These are phyloP conservation scores for Luehdorfia chinensis DNA, from an alignment of 1,140 invertebrate genomes.

Conservation along the genomic window DNA sequence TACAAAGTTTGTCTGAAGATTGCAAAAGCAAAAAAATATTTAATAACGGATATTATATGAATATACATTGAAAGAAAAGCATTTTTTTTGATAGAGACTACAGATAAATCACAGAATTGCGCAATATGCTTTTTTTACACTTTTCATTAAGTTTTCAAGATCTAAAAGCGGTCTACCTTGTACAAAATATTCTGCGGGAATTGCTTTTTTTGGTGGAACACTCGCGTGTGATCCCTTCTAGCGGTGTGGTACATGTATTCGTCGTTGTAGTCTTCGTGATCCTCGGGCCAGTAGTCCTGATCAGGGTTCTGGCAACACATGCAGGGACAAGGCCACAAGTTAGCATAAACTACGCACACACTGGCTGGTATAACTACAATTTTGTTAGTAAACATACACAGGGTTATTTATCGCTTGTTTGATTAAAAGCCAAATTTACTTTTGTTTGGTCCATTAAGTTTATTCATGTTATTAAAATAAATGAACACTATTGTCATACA, in stretches of 20 bases:
- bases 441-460: background rate
- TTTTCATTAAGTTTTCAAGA: too few species aligned
- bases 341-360: conserved; percentile 42
- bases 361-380: conserved; percentile 31
- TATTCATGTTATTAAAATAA: too few species aligned
- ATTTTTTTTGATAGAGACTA: too few species aligned
- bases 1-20: too few species aligned
- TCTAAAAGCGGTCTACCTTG: conserved; percentile 52
- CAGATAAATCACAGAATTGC: too few species aligned
- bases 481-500: too few species aligned
- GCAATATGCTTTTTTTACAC: too few species aligned
- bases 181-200: conserved; percentile 69
- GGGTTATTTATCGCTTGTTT: background rate
- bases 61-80: too few species aligned
- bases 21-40: too few species aligned
- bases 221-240: conserved; percentile 62
- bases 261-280: conserved; percentile 68
- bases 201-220: conserved; percentile 70
- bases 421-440: background rate
- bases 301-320: conserved; percentile 58
- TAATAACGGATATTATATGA: too few species aligned
- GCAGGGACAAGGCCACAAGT: conserved; percentile 35
- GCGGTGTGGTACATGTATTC: conserved; percentile 73
- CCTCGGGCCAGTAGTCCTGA: conserved; percentile 61
- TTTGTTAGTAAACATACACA: conserved; percentile 19